Evolutionary conservation across 2,113 vertebrate genomes (phyloP).

Genomic region (Tautogolabrus adspersus): DNA sequence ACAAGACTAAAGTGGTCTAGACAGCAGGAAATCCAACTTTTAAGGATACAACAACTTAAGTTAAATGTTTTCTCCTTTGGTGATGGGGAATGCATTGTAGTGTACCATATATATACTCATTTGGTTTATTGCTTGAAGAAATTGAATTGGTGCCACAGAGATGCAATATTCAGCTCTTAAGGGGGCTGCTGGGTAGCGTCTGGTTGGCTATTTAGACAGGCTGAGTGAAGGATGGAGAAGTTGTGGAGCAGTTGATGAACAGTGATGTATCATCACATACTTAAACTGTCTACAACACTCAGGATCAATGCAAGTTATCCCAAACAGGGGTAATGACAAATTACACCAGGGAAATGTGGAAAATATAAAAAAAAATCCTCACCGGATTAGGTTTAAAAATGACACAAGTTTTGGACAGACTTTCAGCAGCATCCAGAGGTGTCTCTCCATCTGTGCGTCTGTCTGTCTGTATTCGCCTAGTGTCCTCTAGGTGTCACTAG

Average conservation of each 20-base stretch:
- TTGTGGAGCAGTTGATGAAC: slow-evolving; percentile 73
- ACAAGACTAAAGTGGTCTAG: slow-evolving; percentile 79
- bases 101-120: slow-evolving; percentile 71
- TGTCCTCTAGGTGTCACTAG: slow-evolving; percentile 85
- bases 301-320: slow-evolving; percentile 68
- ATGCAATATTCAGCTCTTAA: slow-evolving; percentile 78
- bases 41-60: slow-evolving; percentile 72
- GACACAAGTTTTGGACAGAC: slow-evolving; percentile 45
- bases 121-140: slow-evolving; percentile 76
- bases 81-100: slow-evolving; percentile 63
- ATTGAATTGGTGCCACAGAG: slow-evolving; percentile 75
- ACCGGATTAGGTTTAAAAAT: slow-evolving; percentile 48
- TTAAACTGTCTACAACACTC: slow-evolving; percentile 64
- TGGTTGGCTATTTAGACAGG: slow-evolving; percentile 62
- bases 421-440: slow-evolving; percentile 34
- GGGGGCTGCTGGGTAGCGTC: slow-evolving; percentile 61
- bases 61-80: slow-evolving; percentile 75
- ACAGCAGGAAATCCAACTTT: slow-evolving; percentile 80
- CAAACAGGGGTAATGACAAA: slow-evolving; percentile 41
- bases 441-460: slow-evolving; percentile 29
- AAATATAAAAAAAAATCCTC: slow-evolving; percentile 55
- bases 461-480: slow-evolving; percentile 50
- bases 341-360: slow-evolving; percentile 69
- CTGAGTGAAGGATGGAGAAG: slow-evolving; percentile 57
- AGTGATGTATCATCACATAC: slow-evolving; percentile 68